A percentile compares a stretch with the other conserved stretches of the same genome.
Evolutionary conservation across 2,797 vertebrate genomes (phyloP).

Genomic region (Chanos chanos): DNA sequence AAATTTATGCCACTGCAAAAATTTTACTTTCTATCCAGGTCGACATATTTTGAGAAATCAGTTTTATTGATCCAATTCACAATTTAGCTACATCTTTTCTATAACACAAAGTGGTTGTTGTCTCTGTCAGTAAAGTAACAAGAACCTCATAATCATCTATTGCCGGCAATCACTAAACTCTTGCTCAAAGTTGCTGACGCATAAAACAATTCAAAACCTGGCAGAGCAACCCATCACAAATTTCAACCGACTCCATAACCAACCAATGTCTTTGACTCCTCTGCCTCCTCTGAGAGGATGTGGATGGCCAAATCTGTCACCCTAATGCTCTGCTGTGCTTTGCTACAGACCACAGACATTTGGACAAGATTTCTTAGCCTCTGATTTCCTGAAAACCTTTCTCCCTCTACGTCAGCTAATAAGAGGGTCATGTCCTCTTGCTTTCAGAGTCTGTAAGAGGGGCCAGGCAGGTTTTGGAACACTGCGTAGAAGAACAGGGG

Average conservation of each 20-base stretch:
- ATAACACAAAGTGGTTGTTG: too few relatives aligned
- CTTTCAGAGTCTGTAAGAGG: conserved; percentile 25
- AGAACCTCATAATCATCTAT: background rate
- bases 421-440: conserved; percentile 36
- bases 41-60: too few relatives aligned
- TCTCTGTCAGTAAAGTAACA: conserved; percentile 5
- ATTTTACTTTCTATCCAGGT: too few relatives aligned
- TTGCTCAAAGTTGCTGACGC: conserved; percentile 4
- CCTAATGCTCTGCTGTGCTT: conserved; percentile 34
- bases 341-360: conserved; percentile 16
- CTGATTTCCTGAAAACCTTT: conserved; percentile 46
- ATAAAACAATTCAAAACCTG: conserved; percentile 23
- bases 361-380: conserved; percentile 27
- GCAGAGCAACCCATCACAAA: conserved; percentile 34
- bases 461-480: conserved; percentile 25
- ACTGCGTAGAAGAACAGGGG: background rate
- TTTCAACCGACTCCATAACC: conserved; percentile 16
- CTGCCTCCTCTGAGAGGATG: background rate
- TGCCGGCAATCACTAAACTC: conserved; percentile 13
- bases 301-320: conserved; percentile 39
- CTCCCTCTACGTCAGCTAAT: conserved; percentile 35
- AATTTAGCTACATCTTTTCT: too few relatives aligned
- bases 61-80: too few relatives aligned
- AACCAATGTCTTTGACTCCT: conserved; percentile 23
- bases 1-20: too few relatives aligned